Percentiles rank a stretch among this genome's conserved stretches.
phyloP scores from a whole-genome alignment of 2,797 vertebrate genomes.

The Pterois miles region DNA sequence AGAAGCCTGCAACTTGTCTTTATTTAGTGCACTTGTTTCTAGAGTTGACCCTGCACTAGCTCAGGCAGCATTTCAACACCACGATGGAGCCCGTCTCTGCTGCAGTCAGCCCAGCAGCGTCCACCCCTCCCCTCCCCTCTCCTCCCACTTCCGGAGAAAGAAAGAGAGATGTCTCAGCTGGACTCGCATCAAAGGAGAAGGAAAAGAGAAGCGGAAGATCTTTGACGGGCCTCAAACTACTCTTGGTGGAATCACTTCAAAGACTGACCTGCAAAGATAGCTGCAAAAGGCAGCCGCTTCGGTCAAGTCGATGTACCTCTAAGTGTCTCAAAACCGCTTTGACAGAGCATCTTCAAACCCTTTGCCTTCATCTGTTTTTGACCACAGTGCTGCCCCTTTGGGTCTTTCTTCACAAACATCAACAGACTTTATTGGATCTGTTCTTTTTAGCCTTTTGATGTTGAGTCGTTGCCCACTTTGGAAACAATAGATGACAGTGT shows the following conservation, averaged over 20 bases:
- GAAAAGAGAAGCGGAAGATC: conserved; percentile 55
- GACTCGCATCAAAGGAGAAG: conserved; percentile 68
- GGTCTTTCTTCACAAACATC: neutral
- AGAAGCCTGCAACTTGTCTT: conserved; percentile 58
- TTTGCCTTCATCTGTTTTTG: neutral
- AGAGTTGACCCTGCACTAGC: conserved; percentile 60
- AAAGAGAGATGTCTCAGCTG: conserved; percentile 64
- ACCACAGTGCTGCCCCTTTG: neutral
- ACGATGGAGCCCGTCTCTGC: conserved; percentile 39
- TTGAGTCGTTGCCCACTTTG: conserved; percentile 17
- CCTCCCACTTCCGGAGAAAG: conserved; percentile 61
- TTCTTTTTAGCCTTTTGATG: neutral
- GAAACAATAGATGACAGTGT: conserved; percentile 29
- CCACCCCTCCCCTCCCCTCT: conserved; percentile 54
- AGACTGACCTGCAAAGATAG: conserved; percentile 53
- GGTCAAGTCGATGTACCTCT: neutral
- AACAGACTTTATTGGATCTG: conserved; percentile 2
- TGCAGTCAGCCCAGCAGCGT: conserved; percentile 25
- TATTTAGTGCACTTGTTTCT: conserved; percentile 61
- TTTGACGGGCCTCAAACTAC: conserved; percentile 24
- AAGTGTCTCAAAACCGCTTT: neutral
- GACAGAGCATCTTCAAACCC: conserved; percentile 7
- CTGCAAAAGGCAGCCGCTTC: neutral
- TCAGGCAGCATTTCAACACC: conserved; percentile 78
- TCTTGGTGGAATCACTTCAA: conserved; percentile 59